Conservation (phyloP, 2,113 vertebrate species). For the Alosa alosa region DNA sequence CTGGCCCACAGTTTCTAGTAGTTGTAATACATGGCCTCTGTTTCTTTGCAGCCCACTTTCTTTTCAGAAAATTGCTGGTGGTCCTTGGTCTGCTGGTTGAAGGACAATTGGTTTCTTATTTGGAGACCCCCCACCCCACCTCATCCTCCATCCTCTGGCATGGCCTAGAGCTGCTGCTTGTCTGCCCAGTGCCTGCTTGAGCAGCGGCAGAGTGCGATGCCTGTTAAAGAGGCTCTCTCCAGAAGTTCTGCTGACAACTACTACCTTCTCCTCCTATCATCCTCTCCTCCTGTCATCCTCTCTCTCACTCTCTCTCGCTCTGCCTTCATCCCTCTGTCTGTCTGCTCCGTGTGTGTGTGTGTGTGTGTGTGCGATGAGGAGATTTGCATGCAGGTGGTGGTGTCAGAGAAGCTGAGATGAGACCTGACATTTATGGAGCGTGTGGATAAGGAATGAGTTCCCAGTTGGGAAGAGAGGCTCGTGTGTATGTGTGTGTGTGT, state of each 20-base stretch:
- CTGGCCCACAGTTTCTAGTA: too few species aligned
- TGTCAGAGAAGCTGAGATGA: not conserved
- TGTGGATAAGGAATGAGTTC: not conserved
- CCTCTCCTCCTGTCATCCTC: not conserved
- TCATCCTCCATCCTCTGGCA: too few species aligned
- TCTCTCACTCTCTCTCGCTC: not conserved
- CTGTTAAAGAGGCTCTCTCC: not conserved
- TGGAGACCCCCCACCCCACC: too few species aligned
- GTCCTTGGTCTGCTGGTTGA: too few species aligned
- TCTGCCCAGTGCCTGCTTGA: not conserved
- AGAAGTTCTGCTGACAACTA: not conserved
- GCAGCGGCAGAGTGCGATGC: not conserved
- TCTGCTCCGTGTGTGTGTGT: not conserved
- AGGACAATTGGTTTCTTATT: too few species aligned
- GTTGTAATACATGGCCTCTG: too few species aligned
- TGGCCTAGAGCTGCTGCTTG: too few species aligned
- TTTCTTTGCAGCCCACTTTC: too few species aligned
- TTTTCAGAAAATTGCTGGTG: too few species aligned
- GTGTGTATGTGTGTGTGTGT: not conserved
- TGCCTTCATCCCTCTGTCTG: not conserved
- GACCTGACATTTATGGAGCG: not conserved
- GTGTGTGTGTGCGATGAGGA: not conserved
- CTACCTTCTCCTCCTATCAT: not conserved
- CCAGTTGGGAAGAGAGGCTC: not conserved
- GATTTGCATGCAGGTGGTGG: not conserved